Base-by-base conservation (phyloP, 1,140 invertebrate species). In the Daktulosphaira vitifoliae region DNA sequence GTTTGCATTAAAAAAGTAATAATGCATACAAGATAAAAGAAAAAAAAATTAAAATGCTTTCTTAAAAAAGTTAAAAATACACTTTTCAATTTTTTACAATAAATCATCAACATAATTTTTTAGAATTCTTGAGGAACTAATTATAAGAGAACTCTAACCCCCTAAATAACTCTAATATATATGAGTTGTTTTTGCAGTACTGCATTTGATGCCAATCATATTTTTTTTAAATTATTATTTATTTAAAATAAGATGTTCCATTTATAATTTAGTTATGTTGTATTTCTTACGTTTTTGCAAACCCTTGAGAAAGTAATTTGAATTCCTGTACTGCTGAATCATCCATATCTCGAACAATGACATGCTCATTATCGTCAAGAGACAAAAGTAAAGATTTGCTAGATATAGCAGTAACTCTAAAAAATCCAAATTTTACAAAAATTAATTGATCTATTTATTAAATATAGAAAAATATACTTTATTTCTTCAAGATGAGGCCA, bases 401-500 rank as follows among this genome's bases (percentile, higher is more conserved):
- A 3, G 79, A 79, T 16, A 86, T 78, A 56, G 77, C 74, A 38
- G 81, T 73, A 37, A 87, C 82, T 72, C 81, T 82, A 66, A 54
- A 73, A 37, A 66, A 64, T n/a, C 13, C 11, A 23, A 20, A 50
- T 23, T 50, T 7, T 15, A 15, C 15, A 50, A 13, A 23, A 23
- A 15, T 22, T n/a, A n/a, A n/a, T n/a, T n/a, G n/a, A n/a, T n/a
- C n/a, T n/a, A n/a, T n/a, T n/a, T n/a, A n/a, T n/a, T 22, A 4
- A 39, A 39, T 39, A 39, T 9, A 39, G 8, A 39, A 8, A 8
- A 39, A 39, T 9, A n/a, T 26, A 70, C 53, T 65, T 70, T 62
- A 46, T 88, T 75, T 92, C 88, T 29, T 82, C 78, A 22, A 97
- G 77, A 78, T 94, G 88, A 5, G 95, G 94, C 92, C 93, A 97